Conservation (phyloP, 2,113 vertebrate species). For the Bungarus multicinctus region DNA sequence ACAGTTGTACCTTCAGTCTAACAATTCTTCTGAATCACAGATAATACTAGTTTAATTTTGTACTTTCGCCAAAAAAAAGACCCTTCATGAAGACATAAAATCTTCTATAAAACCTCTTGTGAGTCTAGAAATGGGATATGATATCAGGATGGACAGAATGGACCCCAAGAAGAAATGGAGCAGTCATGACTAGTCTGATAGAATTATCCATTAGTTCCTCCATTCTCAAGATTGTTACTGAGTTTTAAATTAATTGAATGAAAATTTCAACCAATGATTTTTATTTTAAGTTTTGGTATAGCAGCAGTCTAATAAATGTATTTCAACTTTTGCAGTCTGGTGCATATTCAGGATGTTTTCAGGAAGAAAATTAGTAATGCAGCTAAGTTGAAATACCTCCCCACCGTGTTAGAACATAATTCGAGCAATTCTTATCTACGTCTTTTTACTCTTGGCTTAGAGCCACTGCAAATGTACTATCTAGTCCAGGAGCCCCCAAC, state of each 20-base stretch:
- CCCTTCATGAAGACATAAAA: not conserved
- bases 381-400: not conserved
- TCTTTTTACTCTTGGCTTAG: not conserved
- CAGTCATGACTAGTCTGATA: not conserved
- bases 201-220: not conserved
- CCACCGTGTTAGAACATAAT: not conserved
- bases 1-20: not conserved
- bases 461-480: not conserved
- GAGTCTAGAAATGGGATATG: not conserved
- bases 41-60: not conserved
- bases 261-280: not conserved
- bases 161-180: not conserved
- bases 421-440: not conserved
- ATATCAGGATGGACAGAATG: not conserved
- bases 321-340: not conserved
- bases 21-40: not conserved
- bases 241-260: not conserved
- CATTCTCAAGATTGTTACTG: not conserved
- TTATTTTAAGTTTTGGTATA: not conserved
- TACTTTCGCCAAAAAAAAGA: not conserved
- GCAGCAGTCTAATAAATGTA: constrained; percentile 36
- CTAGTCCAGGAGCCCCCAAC: not conserved
- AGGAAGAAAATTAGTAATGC: constrained; percentile 29
- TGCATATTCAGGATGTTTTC: not conserved
- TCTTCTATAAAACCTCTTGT: not conserved